phyloP scores from a whole-genome alignment of 1,140 invertebrate genomes.

The Drosophila pachea region DNA sequence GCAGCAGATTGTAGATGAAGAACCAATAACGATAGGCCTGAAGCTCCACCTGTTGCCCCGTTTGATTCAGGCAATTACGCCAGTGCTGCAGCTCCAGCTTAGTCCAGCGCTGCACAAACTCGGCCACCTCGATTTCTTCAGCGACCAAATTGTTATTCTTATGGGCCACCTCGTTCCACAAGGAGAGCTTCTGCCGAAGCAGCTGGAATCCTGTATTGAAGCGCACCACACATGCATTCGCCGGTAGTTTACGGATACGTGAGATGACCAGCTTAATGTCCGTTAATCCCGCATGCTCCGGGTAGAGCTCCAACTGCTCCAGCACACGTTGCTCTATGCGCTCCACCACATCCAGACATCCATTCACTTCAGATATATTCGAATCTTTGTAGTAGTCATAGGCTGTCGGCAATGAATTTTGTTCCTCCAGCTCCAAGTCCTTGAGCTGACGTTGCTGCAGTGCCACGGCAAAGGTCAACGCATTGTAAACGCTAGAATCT shows the following conservation, averaged over 20 bases:
- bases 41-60: conserved; percentile 82
- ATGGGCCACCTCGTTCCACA: conserved; percentile 96
- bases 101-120: conserved; percentile 93
- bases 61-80: conserved; percentile 87
- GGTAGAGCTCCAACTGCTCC: conserved; percentile 90
- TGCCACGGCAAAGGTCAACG: conserved; percentile 54
- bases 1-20: conserved; percentile 87
- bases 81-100: conserved; percentile 93
- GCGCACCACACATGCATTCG: conserved; percentile 90
- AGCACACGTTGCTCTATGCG: conserved; percentile 82
- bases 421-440: conserved; percentile 46
- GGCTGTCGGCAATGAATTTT: neutral
- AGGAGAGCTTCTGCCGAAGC: conserved; percentile 88
- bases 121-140: conserved; percentile 85
- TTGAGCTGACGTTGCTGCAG: conserved; percentile 59
- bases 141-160: conserved; percentile 89
- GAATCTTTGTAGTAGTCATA: conserved; percentile 92
- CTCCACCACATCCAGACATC: conserved; percentile 85
- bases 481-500: conserved; percentile 62
- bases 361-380: conserved; percentile 87
- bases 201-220: conserved; percentile 95
- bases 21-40: conserved; percentile 93
- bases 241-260: conserved; percentile 88
- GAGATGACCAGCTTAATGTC: conserved; percentile 86
- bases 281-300: conserved; percentile 92